Conservation (phyloP, 2,888 invertebrate species). For the Bruchidius siliquastri region DNA sequence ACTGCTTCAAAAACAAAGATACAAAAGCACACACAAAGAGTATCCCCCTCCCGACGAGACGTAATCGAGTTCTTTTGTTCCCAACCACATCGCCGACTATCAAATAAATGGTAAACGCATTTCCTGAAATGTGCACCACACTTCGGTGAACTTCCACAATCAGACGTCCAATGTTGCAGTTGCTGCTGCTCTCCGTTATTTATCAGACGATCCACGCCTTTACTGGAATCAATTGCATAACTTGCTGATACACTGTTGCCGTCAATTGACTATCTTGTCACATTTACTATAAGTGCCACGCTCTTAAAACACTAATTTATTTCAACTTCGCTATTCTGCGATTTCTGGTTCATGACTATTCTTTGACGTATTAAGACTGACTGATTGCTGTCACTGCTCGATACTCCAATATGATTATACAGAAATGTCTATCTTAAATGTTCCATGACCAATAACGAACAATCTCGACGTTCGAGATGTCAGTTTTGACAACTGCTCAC, state of each 20-base stretch:
- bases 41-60: neutral
- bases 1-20: neutral
- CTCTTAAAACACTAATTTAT: too few species aligned
- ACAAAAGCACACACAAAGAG: neutral
- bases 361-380: too few species aligned
- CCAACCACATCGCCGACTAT: neutral
- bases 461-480: too few species aligned
- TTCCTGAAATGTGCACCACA: neutral
- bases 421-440: too few species aligned
- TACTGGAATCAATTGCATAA: neutral
- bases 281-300: too few species aligned
- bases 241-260: neutral
- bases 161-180: neutral
- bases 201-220: neutral
- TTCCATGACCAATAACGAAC: too few species aligned
- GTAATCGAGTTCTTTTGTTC: neutral
- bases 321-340: too few species aligned
- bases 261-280: too few species aligned
- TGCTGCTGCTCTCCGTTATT: neutral
- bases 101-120: neutral
- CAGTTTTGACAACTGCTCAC: too few species aligned
- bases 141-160: neutral
- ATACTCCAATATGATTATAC: too few species aligned
- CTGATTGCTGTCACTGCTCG: too few species aligned
- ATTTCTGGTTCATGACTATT: too few species aligned